A percentile compares a stretch with the other conserved stretches of the same genome.
Evolutionary conservation across 37 sponge, comb jelly and placozoan genomes (phyloP).

Genomic region (Agelas oroides): DNA sequence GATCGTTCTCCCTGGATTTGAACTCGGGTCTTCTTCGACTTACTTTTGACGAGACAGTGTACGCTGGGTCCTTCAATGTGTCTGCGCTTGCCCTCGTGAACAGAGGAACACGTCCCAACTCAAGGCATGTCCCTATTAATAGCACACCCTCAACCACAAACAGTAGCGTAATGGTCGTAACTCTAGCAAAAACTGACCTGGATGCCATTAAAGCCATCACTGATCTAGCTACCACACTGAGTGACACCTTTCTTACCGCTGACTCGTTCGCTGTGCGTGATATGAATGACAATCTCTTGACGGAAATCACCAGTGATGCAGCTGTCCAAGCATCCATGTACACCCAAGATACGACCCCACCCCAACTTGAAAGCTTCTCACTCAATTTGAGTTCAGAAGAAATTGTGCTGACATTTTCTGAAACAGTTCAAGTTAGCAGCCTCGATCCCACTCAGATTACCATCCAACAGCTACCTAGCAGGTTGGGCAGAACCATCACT

Average conservation of each 20-base stretch:
- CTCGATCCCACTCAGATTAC: slow-evolving; percentile 73
- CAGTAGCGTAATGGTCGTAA: slow-evolving; percentile 56
- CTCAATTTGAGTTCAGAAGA: slow-evolving; percentile 69
- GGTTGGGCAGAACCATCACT: slow-evolving; percentile 13
- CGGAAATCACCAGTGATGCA: slow-evolving; percentile 33
- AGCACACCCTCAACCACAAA: slow-evolving; percentile 39
- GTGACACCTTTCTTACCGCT: slow-evolving; percentile 68
- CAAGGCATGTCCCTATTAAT: slow-evolving; percentile 30
- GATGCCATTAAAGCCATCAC: slow-evolving; percentile 71
- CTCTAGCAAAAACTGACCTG: slow-evolving; percentile 60
- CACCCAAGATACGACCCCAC: slow-evolving; percentile 60
- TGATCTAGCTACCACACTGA: slow-evolving; percentile 51
- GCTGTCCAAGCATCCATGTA: slow-evolving; percentile 58
- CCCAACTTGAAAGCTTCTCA: slow-evolving; percentile 45
- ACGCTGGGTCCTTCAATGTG: slow-evolving; percentile 58
- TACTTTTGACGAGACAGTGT: slow-evolving; percentile 80
- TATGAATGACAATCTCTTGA: slow-evolving; percentile 53
- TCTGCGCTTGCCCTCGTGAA: slow-evolving; percentile 67
- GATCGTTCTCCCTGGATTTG: slow-evolving; percentile 68
- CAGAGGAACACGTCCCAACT: slow-evolving; percentile 4
- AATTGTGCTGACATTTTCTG: slow-evolving; percentile 73
- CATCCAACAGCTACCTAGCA: slow-evolving; percentile 53
- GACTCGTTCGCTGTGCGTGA: slow-evolving; percentile 43
- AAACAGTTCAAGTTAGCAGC: slow-evolving; percentile 62
- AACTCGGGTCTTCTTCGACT: slow-evolving; percentile 64